phyloP scores from a whole-genome alignment of 1,140 invertebrate genomes.

The Aphaenogaster floridana region DNA sequence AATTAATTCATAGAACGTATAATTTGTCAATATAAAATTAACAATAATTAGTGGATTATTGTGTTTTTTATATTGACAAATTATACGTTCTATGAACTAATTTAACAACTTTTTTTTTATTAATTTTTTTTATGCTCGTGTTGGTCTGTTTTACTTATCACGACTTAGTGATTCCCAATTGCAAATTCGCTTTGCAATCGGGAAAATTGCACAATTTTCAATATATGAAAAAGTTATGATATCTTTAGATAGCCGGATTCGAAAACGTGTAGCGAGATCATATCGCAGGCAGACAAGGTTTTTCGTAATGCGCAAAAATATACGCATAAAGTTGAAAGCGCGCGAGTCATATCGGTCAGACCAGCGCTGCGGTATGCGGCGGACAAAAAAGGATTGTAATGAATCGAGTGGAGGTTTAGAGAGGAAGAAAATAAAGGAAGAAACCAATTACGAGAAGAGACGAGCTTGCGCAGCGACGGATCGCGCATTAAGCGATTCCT shows the following conservation, averaged over 20 bases:
- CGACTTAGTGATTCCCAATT: no score
- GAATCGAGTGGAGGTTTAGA: slow-evolving; percentile 32
- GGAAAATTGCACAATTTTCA: not conserved
- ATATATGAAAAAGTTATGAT: not conserved
- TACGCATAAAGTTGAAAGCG: not conserved
- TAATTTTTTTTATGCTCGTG: no score
- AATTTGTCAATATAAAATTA: no score
- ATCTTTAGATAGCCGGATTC: not conserved
- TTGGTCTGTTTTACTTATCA: no score
- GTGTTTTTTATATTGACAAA: no score
- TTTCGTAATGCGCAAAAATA: not conserved
- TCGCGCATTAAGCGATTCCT: slow-evolving; percentile 82
- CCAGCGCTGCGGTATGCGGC: slow-evolving; percentile 16
- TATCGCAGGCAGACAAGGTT: not conserved
- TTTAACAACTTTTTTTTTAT: no score
- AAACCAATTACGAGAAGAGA: slow-evolving; percentile 84
- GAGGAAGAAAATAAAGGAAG: slow-evolving; percentile 74
- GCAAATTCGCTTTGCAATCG: not conserved
- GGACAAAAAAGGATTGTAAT: slow-evolving; percentile 28
- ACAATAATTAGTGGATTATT: no score
- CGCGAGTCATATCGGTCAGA: slow-evolving; percentile 23
- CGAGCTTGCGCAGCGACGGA: slow-evolving; percentile 83
- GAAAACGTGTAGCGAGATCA: not conserved
- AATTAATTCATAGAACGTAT: no score
- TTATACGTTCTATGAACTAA: no score